Percentiles rank a stretch among this genome's conserved stretches.
Conservation (phyloP, 2,797 vertebrate genomes). For the Erpetoichthys calabaricus region DNA sequence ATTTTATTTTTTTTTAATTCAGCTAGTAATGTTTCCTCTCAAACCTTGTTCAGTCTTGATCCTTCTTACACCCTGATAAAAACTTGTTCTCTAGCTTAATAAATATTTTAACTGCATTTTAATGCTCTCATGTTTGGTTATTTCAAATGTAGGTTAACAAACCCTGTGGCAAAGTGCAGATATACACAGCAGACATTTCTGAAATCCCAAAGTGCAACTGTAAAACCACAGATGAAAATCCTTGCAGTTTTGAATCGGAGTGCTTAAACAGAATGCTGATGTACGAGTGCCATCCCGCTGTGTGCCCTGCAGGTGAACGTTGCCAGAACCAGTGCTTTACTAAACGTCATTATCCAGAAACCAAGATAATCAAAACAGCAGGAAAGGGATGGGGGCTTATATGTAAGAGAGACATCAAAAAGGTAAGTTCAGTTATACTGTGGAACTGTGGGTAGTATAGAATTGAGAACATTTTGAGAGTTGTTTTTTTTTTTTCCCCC, state of each 20-base stretch:
- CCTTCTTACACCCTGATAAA: too few species aligned
- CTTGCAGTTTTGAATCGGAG: slow-evolving; percentile 86
- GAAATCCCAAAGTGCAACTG: slow-evolving; percentile 98
- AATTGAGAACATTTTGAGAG: too few species aligned
- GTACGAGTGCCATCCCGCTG: slow-evolving; percentile 94
- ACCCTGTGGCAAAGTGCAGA: slow-evolving; percentile 80
- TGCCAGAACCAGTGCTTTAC: slow-evolving; percentile 97
- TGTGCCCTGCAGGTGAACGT: slow-evolving; percentile 71
- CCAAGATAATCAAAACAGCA: slow-evolving; percentile 83
- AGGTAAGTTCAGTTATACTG: slow-evolving; percentile 45
- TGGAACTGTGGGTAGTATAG: too few species aligned
- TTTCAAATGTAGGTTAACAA: slow-evolving; percentile 71
- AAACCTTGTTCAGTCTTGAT: too few species aligned
- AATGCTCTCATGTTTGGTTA: not conserved
- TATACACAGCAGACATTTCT: slow-evolving; percentile 81
- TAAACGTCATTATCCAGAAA: slow-evolving; percentile 88
- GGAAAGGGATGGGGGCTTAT: slow-evolving; percentile 94
- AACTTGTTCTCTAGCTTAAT: too few species aligned
- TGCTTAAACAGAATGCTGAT: slow-evolving; percentile 94
- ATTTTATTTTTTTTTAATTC: not conserved
- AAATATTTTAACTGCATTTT: too few species aligned
- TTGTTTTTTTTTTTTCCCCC: too few species aligned
- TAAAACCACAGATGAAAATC: slow-evolving; percentile 74
- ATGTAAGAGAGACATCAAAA: slow-evolving; percentile 79
- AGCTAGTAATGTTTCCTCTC: not conserved